phyloP scores from a whole-genome alignment of 2,797 vertebrate genomes.

The Parambassis ranga region DNA sequence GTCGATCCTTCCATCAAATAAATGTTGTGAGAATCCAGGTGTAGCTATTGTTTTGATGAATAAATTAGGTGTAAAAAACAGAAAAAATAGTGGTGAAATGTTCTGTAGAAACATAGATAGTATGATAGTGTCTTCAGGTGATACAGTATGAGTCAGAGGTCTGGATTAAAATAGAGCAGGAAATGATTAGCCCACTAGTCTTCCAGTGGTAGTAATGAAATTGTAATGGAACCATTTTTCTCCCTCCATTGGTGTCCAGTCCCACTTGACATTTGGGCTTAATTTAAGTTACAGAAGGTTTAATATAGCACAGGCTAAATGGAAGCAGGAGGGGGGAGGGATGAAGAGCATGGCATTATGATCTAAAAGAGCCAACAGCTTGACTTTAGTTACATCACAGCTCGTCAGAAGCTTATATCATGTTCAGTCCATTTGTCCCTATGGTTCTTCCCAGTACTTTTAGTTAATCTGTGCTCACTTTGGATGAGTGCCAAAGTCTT shows the following conservation, averaged over 20 bases:
- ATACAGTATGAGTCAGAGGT: slow-evolving; percentile 49
- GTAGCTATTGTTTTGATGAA: no score
- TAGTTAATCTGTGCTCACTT: no score
- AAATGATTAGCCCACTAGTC: slow-evolving; percentile 59
- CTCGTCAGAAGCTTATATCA: neutral
- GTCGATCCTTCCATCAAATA: no score
- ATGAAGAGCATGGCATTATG: neutral
- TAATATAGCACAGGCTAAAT: slow-evolving; percentile 51
- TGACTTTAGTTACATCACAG: neutral
- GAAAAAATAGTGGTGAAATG: no score
- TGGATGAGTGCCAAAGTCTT: no score
- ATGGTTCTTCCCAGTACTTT: neutral
- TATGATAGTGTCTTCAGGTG: slow-evolving; percentile 4
- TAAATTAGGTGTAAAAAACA: no score
- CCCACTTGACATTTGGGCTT: slow-evolving; percentile 62
- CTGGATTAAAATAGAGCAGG: slow-evolving; percentile 65
- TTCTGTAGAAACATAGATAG: neutral
- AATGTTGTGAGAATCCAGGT: no score
- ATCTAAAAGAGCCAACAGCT: neutral
- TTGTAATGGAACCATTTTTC: slow-evolving; percentile 71
- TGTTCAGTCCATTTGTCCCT: neutral
- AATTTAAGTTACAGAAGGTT: slow-evolving; percentile 62
- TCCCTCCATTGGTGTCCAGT: slow-evolving; percentile 45
- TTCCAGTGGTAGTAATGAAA: slow-evolving; percentile 59
- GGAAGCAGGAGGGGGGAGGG: neutral